These are phyloP conservation scores for Chelidonichthys spinosus DNA, from an alignment of 2,797 vertebrate genomes.

Conservation along the genomic window DNA sequence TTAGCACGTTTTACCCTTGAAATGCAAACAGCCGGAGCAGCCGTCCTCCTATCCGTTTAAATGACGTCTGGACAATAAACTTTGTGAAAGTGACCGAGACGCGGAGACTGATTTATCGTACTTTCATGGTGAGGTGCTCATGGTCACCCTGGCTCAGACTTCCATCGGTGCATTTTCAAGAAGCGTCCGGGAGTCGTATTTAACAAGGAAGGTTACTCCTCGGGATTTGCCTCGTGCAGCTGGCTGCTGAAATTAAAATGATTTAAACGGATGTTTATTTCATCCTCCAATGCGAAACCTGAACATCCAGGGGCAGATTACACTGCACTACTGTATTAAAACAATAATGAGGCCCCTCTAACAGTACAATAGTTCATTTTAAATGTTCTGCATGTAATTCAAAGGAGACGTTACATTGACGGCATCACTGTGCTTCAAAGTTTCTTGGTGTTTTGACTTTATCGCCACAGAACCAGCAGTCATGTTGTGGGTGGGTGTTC, in stretches of 20 bases:
- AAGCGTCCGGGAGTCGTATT: slow-evolving; percentile 43
- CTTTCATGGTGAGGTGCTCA: slow-evolving; percentile 56
- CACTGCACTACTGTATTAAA: background rate
- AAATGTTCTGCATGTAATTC: background rate
- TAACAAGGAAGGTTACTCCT: slow-evolving; percentile 11
- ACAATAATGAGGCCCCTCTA: slow-evolving; percentile 11
- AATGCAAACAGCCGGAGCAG: slow-evolving; percentile 42
- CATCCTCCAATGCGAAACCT: background rate
- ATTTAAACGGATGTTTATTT: slow-evolving; percentile 26
- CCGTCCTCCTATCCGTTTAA: slow-evolving; percentile 45
- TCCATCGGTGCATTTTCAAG: slow-evolving; percentile 38
- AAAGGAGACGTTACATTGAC: background rate
- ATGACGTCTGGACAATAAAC: slow-evolving; percentile 58
- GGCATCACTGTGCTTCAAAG: slow-evolving; percentile 29
- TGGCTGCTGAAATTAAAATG: slow-evolving; percentile 18
- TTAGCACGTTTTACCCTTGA: slow-evolving; percentile 43
- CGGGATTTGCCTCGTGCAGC: background rate
- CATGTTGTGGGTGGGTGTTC: slow-evolving; percentile 53
- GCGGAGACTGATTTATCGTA: slow-evolving; percentile 58
- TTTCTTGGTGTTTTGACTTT: slow-evolving; percentile 34
- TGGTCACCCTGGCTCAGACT: slow-evolving; percentile 56
- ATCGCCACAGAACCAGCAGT: slow-evolving; percentile 39
- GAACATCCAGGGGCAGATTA: background rate
- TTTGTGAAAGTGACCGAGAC: slow-evolving; percentile 40
- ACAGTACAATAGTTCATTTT: background rate